These are phyloP conservation scores for Entelurus aequoreus DNA, from an alignment of 2,113 vertebrate species.

Conservation along the genomic window DNA sequence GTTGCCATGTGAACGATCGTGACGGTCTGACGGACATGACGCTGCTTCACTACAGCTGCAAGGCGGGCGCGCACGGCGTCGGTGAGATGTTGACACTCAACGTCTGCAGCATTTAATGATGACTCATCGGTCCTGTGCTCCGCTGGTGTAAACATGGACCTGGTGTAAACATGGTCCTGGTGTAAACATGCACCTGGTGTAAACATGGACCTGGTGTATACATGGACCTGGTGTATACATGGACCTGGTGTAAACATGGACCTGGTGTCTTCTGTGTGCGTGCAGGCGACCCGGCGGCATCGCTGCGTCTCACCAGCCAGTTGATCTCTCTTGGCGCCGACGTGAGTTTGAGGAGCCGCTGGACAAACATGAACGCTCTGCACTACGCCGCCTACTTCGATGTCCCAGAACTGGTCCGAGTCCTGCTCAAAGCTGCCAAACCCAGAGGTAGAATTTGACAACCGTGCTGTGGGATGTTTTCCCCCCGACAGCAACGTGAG, in stretches of 20 bases:
- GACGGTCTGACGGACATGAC: conserved; percentile 94
- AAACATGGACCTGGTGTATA: too few relatives aligned
- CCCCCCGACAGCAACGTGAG: background rate
- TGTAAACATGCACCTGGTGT: too few relatives aligned
- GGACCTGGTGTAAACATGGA: background rate
- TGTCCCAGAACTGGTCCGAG: conserved; percentile 83
- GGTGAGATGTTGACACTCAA: conserved; percentile 65
- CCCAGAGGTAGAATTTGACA: conserved; percentile 71
- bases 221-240: background rate
- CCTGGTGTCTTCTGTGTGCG: background rate
- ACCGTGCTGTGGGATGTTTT: background rate
- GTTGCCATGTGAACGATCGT: conserved; percentile 88
- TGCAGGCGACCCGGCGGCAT: conserved; percentile 82
- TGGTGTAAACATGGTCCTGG: too few relatives aligned
- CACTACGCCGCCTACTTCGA: conserved; percentile 92
- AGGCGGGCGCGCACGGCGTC: conserved; percentile 88
- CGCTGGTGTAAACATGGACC: too few relatives aligned
- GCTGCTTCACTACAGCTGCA: conserved; percentile 89
- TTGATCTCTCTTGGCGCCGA: conserved; percentile 81
- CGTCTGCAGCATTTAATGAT: background rate
- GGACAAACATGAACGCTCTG: conserved; percentile 93
- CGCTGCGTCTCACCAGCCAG: conserved; percentile 80
- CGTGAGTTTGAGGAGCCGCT: conserved; percentile 85
- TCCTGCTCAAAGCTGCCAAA: conserved; percentile 79
- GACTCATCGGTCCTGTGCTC: too few relatives aligned